A percentile compares a stretch with the other conserved stretches of the same genome.
Evolutionary conservation across 2,797 vertebrate genomes (phyloP).

Genomic region (Molossus alvarezi): DNA sequence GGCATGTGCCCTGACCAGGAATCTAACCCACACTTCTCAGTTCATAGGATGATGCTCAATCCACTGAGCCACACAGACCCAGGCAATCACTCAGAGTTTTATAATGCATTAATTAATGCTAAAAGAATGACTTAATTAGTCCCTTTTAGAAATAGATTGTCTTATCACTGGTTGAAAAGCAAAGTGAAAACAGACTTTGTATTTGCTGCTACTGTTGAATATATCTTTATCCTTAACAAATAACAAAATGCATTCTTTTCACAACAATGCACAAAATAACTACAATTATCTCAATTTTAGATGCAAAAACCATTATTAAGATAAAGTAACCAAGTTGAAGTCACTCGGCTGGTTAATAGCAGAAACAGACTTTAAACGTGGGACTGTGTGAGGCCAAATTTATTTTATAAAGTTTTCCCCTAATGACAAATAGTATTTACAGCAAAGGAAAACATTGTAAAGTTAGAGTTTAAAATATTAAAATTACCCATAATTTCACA

Average conservation of each 20-base stretch:
- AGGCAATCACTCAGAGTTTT: not conserved
- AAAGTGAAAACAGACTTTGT: conserved; percentile 52
- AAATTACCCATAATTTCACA: conserved; percentile 2
- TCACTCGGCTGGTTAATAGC: not conserved
- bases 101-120: not conserved
- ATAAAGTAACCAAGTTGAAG: conserved; percentile 20
- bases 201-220: conserved; percentile 1
- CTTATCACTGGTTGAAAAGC: not conserved
- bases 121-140: not conserved
- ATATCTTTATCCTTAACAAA: conserved; percentile 27
- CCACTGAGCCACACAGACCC: too few species aligned
- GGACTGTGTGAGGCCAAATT: not conserved
- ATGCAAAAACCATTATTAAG: conserved; percentile 36
- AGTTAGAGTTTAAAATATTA: conserved; percentile 52
- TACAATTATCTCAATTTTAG: not conserved
- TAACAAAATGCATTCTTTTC: conserved; percentile 29
- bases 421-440: conserved; percentile 8
- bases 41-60: too few species aligned
- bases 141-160: conserved; percentile 40
- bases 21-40: too few species aligned
- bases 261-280: not conserved
- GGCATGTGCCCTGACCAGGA: too few species aligned
- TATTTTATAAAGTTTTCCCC: not conserved
- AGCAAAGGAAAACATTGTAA: conserved; percentile 14
- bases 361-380: not conserved